Base-by-base conservation (phyloP, 2,888 invertebrate species). In the Drosophila paranaensis region DNA sequence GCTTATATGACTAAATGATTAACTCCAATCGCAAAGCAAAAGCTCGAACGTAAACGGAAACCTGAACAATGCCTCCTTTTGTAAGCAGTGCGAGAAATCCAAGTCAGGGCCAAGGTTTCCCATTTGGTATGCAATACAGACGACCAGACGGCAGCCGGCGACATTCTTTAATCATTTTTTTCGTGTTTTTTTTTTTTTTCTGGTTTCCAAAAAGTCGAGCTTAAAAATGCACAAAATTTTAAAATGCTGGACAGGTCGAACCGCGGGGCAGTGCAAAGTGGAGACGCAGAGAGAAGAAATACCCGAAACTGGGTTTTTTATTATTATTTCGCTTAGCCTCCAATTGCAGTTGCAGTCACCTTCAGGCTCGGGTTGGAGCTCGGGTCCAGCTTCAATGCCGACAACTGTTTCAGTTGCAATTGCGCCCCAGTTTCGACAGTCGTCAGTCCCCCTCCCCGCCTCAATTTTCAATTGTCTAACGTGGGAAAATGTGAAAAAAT, bases 81-180 rank as follows among this genome's bases (percentile, higher is more conserved):
- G 72, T 65, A 55, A 62, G 48, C 66, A 72, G 54, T 48, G 48
- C 33, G 33, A 65, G 60, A 63, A 71, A 77, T 65, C 64, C 67
- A 79, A 81, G 79, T 80, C 81, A 80, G 81, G 77, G 80, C 81
- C 80, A 81, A 81, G 81, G 80, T 77, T 79, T 62, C 46, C 60
- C 60, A 63, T 57, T 79, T 79, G 56, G 71, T 76, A 81, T 81
- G 74, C 79, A 50, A 50, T 3, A 16, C 48, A 50, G 48, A 65
- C 40, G 25, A 48, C 50, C 48, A 50, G 48, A 66, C 40, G 25
- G 43, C 50, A 14, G n/a, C 25, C 54, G 45, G 60, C 63, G 72
- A 78, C 72, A 78, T 76, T 78, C 78, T 76, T 78, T 55, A 75
- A 76, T 70, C 60, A 70, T 55, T 70, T 70, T 65, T 50, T 48